Percentiles rank a stretch among this genome's conserved stretches.
Conservation (phyloP, 2,113 vertebrate genomes). For the Campylorhamphus procurvoides region DNA sequence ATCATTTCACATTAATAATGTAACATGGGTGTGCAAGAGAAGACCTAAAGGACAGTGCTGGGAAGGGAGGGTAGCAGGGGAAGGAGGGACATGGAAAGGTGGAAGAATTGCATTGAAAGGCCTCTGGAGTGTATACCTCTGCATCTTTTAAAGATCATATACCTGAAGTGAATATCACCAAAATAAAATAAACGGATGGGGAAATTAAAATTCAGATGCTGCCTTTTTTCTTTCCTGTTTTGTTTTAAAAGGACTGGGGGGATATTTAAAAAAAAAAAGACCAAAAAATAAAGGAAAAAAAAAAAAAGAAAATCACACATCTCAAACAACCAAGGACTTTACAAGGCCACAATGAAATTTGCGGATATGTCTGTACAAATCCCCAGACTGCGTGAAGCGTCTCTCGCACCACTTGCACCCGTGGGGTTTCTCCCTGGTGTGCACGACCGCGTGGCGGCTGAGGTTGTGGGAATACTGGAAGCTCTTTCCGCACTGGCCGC, state of each 20-base stretch:
- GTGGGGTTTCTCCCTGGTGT: slow-evolving; percentile 96
- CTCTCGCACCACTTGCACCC: slow-evolving; percentile 98
- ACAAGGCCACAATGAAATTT: slow-evolving; percentile 98
- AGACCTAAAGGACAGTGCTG: neutral
- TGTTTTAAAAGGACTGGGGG: neutral
- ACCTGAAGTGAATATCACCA: slow-evolving; percentile 35
- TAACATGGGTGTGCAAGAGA: neutral
- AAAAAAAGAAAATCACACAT: accelerated
- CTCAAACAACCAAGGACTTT: slow-evolving; percentile 84
- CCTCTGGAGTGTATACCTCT: slow-evolving; percentile 56
- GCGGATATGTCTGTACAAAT: slow-evolving; percentile 96
- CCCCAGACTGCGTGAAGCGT: slow-evolving; percentile 97
- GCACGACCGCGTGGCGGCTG: slow-evolving; percentile 95
- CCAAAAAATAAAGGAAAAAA: neutral
- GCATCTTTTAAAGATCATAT: slow-evolving; percentile 43
- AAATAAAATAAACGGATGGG: neutral
- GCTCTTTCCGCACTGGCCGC: slow-evolving; percentile 94
- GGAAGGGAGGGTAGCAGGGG: neutral
- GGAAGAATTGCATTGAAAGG: slow-evolving; percentile 46
- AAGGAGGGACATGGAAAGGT: neutral
- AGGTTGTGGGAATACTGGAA: slow-evolving; percentile 99
- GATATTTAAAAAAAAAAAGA: no score
- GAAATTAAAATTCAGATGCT: neutral
- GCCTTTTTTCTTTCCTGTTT: neutral
- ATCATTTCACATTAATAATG: slow-evolving; percentile 66